Evolutionary conservation across 2,888 invertebrate species (phyloP).

Genomic region (Cotesia congregata): DNA sequence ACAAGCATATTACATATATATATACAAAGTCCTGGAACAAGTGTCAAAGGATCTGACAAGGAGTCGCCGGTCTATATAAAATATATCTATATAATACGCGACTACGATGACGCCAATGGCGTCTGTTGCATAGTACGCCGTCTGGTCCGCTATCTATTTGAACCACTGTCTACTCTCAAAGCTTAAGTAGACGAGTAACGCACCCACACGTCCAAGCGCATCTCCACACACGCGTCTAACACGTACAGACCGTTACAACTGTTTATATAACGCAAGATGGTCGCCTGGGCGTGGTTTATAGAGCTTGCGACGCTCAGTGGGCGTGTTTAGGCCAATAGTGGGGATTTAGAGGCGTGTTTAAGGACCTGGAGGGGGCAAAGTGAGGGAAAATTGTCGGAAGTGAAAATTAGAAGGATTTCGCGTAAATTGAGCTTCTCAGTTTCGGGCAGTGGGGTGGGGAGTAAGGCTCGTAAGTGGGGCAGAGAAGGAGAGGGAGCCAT

Average conservation of each 20-base stretch:
- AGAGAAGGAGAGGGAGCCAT: slow-evolving; percentile 42
- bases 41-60: slow-evolving; percentile 41
- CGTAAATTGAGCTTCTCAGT: slow-evolving; percentile 37
- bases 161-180: slow-evolving; percentile 39
- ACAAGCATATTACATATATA: background rate
- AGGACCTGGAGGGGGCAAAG: background rate
- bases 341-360: background rate
- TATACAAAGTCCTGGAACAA: slow-evolving; percentile 18
- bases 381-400: background rate
- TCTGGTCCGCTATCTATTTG: slow-evolving; percentile 45
- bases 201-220: background rate
- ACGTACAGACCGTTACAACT: slow-evolving; percentile 46
- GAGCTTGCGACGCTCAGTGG: slow-evolving; percentile 9
- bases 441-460: slow-evolving; percentile 37
- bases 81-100: background rate
- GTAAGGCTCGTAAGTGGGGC: slow-evolving; percentile 17
- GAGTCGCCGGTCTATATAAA: slow-evolving; percentile 14
- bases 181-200: slow-evolving; percentile 16
- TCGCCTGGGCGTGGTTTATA: slow-evolving; percentile 51
- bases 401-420: slow-evolving; percentile 20
- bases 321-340: background rate
- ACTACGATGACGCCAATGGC: slow-evolving; percentile 30
- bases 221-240: background rate
- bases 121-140: slow-evolving; percentile 20
- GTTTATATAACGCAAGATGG: slow-evolving; percentile 62